Evolutionary conservation across 2,113 vertebrate genomes (phyloP), one percentile per base, ranked within the genome.

Genomic region (Verasper variegatus): DNA sequence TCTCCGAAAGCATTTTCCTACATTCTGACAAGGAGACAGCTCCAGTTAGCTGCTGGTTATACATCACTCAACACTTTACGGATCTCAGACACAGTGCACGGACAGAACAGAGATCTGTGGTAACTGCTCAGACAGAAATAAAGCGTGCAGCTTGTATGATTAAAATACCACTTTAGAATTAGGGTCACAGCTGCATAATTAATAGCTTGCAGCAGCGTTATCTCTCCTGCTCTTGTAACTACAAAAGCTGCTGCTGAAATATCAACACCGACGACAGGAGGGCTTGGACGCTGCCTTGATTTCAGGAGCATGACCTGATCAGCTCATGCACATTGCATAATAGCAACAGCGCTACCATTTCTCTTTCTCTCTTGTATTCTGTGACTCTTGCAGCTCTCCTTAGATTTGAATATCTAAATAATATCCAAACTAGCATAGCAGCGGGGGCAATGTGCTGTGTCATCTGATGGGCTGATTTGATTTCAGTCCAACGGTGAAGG

Each of bases 351-450:
- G 66, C 51, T 9, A 1, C 51, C 23, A 18, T 59, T 55, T 64
- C 59, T 56, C 49, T 59, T 45, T 64, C 63, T 47, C 18, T 66
- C 54, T 57, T 37, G 5, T 51, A 56, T 57, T 13, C 26, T 17
- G 26, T 3, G 2, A n/a, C 37, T 62, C 42, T 72, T 58, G 66
- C 59, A 27, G 23, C 15, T 78, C 23, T 62, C 42, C 8, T 56
- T 21, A 40, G 1, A 84, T 91, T 89, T 89, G 82, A 89, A 85
- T 83, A 86, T 15, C 10, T 65, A 83, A 85, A 71, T 65, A 62
- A 23, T 31, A 80, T 86, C 82, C 71, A 87, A 89, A 88, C 37
- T 35, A 77, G 42, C 21, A 4, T 0, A 0, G 10, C 51, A n/a
- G n/a, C 58, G 54, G 61, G 40, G 42, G 63, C 18, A 75, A 26